Percentiles rank a stretch among this genome's conserved stretches.
Evolutionary conservation across 2,113 vertebrate species (phyloP).

Genomic region (Chaetodon trifascialis): DNA sequence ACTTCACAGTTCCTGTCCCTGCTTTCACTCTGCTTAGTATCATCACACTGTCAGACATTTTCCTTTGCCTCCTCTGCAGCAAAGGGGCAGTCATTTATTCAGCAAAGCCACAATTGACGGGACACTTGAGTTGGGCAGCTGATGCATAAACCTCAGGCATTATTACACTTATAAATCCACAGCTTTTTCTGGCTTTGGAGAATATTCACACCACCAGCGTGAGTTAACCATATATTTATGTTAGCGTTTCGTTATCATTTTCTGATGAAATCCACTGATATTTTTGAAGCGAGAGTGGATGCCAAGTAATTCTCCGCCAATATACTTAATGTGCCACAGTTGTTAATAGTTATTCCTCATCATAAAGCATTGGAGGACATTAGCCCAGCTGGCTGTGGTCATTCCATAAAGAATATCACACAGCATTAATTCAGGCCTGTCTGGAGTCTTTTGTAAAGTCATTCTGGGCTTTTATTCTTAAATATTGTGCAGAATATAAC

Average conservation of each 20-base stretch:
- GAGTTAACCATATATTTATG: neutral
- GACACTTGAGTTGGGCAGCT: constrained; percentile 33
- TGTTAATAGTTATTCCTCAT: neutral
- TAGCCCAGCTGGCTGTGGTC: constrained; percentile 10
- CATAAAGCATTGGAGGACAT: constrained; percentile 12
- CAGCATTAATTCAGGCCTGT: neutral
- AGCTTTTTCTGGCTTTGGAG: constrained; percentile 3
- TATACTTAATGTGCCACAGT: neutral
- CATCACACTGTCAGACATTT: constrained; percentile 60
- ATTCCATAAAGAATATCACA: neutral
- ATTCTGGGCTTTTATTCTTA: neutral
- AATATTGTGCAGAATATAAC: neutral
- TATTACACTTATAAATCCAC: constrained; percentile 12
- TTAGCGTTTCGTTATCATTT: neutral
- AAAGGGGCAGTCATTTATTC: constrained; percentile 49
- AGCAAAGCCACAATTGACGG: constrained; percentile 38
- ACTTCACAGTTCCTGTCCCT: constrained; percentile 60
- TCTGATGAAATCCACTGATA: neutral
- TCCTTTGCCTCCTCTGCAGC: constrained; percentile 17
- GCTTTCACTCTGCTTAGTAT: constrained; percentile 65
- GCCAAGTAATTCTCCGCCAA: constrained; percentile 12
- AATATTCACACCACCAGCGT: neutral
- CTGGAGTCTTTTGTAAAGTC: neutral
- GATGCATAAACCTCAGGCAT: constrained; percentile 31
- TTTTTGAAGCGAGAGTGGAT: neutral